Conservation (phyloP, 2,113 vertebrate genomes). For the Oncorhynchus nerka region DNA sequence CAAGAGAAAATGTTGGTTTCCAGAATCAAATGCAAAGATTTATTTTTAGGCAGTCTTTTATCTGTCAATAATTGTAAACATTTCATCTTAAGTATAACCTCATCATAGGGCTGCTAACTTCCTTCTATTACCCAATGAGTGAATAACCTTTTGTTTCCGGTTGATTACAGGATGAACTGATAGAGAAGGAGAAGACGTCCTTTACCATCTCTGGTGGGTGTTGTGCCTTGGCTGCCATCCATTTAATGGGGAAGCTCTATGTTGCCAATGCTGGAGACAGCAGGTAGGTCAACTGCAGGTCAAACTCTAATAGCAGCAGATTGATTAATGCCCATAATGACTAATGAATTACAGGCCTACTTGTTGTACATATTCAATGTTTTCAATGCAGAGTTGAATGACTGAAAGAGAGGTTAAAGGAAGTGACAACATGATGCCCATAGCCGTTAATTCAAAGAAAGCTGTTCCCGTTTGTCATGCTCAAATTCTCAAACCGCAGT, state of each 20-base stretch:
- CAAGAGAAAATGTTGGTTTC: too few species aligned
- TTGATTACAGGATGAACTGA: constrained; percentile 84
- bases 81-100: not conserved
- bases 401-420: too few species aligned
- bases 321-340: not conserved
- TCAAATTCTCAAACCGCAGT: not conserved
- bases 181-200: constrained; percentile 82
- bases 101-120: not conserved
- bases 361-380: not conserved
- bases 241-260: constrained; percentile 92
- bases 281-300: constrained; percentile 74
- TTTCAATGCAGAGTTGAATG: too few species aligned
- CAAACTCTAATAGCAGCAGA: not conserved
- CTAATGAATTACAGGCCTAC: not conserved
- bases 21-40: not conserved
- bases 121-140: not conserved
- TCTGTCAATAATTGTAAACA: not conserved
- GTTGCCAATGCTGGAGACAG: constrained; percentile 97
- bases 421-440: too few species aligned
- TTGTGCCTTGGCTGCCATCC: constrained; percentile 87
- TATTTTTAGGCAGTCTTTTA: not conserved
- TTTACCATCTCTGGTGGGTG: constrained; percentile 88
- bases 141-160: constrained; percentile 13
- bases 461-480: too few species aligned
- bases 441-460: too few species aligned